These are phyloP conservation scores for Pithys albifrons DNA, from an alignment of 2,113 vertebrate genomes.

Conservation along the genomic window DNA sequence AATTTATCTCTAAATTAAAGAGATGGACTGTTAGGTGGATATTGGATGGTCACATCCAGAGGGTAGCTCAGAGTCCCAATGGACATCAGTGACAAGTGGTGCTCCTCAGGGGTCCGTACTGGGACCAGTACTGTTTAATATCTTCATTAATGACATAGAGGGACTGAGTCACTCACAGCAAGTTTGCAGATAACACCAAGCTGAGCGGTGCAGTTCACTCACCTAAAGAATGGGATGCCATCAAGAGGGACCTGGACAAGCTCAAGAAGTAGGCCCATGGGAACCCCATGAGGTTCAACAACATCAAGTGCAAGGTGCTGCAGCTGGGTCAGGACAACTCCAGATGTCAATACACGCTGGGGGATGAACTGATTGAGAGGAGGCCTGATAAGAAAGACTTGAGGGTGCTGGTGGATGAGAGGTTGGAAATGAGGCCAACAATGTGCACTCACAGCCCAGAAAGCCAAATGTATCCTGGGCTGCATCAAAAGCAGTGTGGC, in stretches of 20 bases:
- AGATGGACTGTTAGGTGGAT: background rate
- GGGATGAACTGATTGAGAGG: background rate
- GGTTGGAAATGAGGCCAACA: background rate
- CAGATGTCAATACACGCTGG: background rate
- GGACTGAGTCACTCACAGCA: background rate
- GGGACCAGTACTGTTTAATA: background rate
- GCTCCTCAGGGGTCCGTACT: accelerated
- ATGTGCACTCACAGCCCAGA: accelerated
- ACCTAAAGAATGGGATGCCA: background rate
- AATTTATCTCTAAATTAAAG: background rate
- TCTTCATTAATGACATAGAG: background rate
- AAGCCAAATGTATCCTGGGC: accelerated
- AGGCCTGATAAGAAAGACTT: accelerated
- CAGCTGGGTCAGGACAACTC: background rate
- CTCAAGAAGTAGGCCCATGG: no score
- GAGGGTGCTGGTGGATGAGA: background rate
- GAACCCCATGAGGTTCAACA: background rate
- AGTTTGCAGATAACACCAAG: background rate
- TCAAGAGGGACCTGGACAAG: background rate
- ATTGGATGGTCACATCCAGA: background rate
- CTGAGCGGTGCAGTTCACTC: background rate
- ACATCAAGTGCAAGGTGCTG: background rate
- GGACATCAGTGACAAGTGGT: background rate
- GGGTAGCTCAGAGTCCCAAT: background rate
- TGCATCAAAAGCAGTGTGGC: accelerated